Evolutionary conservation across 2,113 vertebrate species (phyloP).

Genomic region (Embiotoca jacksoni): DNA sequence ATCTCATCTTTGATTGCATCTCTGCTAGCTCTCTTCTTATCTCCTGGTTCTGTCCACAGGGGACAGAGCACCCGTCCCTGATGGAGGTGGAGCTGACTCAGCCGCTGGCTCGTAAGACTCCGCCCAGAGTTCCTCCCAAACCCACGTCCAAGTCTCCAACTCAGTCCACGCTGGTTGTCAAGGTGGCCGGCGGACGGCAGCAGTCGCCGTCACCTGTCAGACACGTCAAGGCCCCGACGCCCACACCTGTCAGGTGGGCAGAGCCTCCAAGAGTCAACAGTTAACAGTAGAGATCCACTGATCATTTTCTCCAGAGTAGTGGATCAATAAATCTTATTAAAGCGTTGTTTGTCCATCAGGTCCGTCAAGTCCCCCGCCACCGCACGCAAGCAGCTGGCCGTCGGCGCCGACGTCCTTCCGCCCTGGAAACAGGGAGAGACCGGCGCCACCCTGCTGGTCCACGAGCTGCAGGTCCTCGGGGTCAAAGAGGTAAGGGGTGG

Average conservation of each 20-base stretch:
- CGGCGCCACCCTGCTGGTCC: too few relatives aligned
- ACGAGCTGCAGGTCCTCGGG: too few relatives aligned
- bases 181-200: slow-evolving; percentile 87
- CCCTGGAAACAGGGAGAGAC: slow-evolving; percentile 92
- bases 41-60: background rate
- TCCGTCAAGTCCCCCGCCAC: slow-evolving; percentile 90
- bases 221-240: slow-evolving; percentile 93
- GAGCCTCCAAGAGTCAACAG: too few relatives aligned
- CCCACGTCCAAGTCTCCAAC: slow-evolving; percentile 93
- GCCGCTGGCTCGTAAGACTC: slow-evolving; percentile 93
- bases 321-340: too few relatives aligned
- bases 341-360: too few relatives aligned
- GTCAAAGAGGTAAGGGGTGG: slow-evolving; percentile 72
- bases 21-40: too few relatives aligned
- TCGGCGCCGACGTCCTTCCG: slow-evolving; percentile 87
- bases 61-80: too few relatives aligned
- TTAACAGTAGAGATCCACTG: background rate
- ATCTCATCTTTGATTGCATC: too few relatives aligned
- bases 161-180: slow-evolving; percentile 84
- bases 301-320: too few relatives aligned
- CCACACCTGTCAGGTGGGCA: slow-evolving; percentile 94
- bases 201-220: slow-evolving; percentile 96
- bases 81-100: slow-evolving; percentile 46
- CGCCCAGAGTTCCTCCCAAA: slow-evolving; percentile 92
- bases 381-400: slow-evolving; percentile 75